phyloP scores from a whole-genome alignment of 2,113 vertebrate species.

The Riparia riparia region DNA sequence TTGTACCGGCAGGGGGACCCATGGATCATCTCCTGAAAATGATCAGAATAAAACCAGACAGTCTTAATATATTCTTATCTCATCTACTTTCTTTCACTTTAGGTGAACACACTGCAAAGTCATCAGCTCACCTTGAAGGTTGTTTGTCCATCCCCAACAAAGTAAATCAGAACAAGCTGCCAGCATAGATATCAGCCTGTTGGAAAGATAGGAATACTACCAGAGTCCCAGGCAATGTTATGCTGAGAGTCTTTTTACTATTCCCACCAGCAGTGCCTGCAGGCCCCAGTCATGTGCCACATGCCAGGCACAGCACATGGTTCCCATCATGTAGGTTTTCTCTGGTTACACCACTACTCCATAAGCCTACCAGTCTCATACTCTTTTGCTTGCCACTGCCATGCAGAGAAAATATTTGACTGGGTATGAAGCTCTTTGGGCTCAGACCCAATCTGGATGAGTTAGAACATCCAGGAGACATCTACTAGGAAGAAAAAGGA shows the following conservation, averaged over 20 bases:
- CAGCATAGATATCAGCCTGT: accelerated
- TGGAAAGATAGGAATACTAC: not conserved
- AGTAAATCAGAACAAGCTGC: not conserved
- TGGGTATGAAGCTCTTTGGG: not conserved
- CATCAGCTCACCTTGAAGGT: not conserved
- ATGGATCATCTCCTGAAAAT: not conserved
- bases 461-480: not conserved
- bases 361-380: not conserved
- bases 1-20: not conserved
- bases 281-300: not conserved
- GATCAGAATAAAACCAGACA: not conserved
- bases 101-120: not conserved
- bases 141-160: not conserved
- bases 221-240: not conserved
- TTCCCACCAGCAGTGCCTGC: not conserved
- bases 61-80: not conserved
- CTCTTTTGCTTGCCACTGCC: not conserved
- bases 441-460: not conserved
- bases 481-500: slow-evolving; percentile 2
- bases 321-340: not conserved
- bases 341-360: not conserved
- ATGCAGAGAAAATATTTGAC: not conserved
- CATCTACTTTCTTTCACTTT: not conserved
- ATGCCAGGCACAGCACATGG: not conserved
- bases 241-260: not conserved